A percentile compares a stretch with the other conserved stretches of the same genome.
Conservation (phyloP, 2,797 vertebrate species). For the Lophura swinhoii region DNA sequence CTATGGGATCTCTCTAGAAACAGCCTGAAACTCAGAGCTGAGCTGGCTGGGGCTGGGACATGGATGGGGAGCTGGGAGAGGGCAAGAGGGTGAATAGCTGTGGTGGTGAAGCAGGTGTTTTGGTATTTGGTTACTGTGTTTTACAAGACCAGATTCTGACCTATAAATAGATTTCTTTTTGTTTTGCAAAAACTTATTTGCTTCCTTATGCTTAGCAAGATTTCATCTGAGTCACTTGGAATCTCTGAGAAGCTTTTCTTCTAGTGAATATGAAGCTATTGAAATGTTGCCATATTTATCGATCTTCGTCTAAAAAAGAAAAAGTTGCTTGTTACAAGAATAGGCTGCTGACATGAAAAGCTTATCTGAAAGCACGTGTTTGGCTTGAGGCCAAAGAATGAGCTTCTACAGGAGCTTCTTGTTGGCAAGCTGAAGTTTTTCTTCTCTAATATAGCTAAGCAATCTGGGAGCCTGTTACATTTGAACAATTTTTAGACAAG, state of each 20-base stretch:
- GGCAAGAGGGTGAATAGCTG: not conserved
- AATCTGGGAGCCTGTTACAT: not conserved
- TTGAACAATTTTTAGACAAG: conserved; percentile 20
- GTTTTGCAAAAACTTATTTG: not conserved
- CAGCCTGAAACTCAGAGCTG: not conserved
- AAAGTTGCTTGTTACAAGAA: not conserved
- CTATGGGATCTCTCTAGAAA: not conserved
- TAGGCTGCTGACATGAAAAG: conserved; percentile 45
- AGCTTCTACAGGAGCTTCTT: conserved; percentile 38
- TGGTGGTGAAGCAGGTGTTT: not conserved
- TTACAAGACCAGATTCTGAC: not conserved
- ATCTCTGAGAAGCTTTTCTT: not conserved
- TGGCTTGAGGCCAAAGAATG: conserved; percentile 7
- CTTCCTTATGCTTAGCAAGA: not conserved
- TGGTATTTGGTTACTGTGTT: not conserved
- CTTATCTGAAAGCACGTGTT: not conserved
- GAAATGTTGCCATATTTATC: not conserved
- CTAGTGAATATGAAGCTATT: not conserved
- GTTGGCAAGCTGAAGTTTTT: conserved; percentile 58
- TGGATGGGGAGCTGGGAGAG: not conserved
- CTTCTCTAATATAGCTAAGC: conserved; percentile 52
- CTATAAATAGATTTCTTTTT: not conserved
- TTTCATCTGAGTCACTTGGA: not conserved
- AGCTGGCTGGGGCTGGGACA: not conserved
- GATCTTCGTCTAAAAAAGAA: conserved; percentile 17